Evolutionary conservation across 1,140 invertebrate species (phyloP).

Genomic region (Eciton burchellii): DNA sequence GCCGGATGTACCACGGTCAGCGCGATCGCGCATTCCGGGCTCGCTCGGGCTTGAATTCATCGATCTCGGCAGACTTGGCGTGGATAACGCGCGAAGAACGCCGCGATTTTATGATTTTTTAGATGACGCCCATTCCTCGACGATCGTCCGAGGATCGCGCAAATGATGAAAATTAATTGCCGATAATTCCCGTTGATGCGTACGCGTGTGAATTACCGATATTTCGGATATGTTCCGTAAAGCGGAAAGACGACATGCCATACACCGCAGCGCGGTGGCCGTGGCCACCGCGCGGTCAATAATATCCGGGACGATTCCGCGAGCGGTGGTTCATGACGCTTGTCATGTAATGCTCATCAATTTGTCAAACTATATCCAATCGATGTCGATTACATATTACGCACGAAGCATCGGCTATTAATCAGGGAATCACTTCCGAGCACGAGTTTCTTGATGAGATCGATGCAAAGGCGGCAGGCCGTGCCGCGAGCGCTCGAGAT

Average conservation of each 20-base stretch:
- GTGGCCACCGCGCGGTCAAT: slow-evolving; percentile 64
- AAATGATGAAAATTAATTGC: neutral
- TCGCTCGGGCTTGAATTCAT: no score
- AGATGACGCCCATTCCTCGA: no score
- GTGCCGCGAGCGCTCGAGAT: neutral
- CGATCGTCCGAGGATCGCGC: no score
- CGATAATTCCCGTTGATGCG: neutral
- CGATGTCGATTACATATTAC: slow-evolving; percentile 58
- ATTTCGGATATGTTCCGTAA: slow-evolving; percentile 16
- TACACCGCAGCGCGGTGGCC: slow-evolving; percentile 32
- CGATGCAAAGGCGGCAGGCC: slow-evolving; percentile 25
- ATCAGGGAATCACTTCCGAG: slow-evolving; percentile 43
- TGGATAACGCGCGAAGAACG: no score
- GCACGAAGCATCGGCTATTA: slow-evolving; percentile 31
- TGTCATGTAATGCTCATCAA: slow-evolving; percentile 47
- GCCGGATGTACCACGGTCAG: no score
- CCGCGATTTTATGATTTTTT: no score
- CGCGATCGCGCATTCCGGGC: no score
- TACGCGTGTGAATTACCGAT: slow-evolving; percentile 15
- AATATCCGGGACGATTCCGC: slow-evolving; percentile 62
- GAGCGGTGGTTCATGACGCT: slow-evolving; percentile 4
- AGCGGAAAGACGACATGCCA: slow-evolving; percentile 17
- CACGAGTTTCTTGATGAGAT: slow-evolving; percentile 40
- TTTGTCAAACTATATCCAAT: slow-evolving; percentile 57
- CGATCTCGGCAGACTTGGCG: no score